These are phyloP conservation scores for Latheticus oryzae DNA, from an alignment of 2,888 invertebrate species.

Conservation along the genomic window DNA sequence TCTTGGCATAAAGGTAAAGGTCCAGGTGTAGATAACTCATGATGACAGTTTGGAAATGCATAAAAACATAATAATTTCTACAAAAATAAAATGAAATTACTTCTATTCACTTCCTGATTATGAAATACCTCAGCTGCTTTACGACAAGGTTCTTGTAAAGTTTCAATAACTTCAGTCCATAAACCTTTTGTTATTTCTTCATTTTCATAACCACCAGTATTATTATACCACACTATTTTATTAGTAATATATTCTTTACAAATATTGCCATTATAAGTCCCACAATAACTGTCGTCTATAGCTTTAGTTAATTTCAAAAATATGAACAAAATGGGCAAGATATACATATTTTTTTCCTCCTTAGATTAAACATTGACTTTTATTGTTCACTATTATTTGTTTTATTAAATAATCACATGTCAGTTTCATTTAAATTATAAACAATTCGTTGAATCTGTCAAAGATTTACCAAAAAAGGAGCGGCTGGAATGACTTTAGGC, in stretches of 20 bases:
- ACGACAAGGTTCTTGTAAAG: slow-evolving; percentile 84
- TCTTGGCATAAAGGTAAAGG: slow-evolving; percentile 90
- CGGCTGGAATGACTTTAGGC: slow-evolving; percentile 32
- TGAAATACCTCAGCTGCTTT: slow-evolving; percentile 82
- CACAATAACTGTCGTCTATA: slow-evolving; percentile 76
- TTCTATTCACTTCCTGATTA: slow-evolving; percentile 8
- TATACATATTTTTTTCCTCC: slow-evolving; percentile 36
- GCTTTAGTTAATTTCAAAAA: slow-evolving; percentile 28
- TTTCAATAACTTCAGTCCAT: slow-evolving; percentile 87
- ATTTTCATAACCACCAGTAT: slow-evolving; percentile 81
- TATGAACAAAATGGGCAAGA: slow-evolving; percentile 29
- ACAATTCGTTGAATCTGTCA: slow-evolving; percentile 40
- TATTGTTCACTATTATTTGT: slow-evolving; percentile 7
- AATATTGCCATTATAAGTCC: slow-evolving; percentile 83
- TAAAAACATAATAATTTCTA: slow-evolving; percentile 89
- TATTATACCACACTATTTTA: slow-evolving; percentile 71
- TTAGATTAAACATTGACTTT: slow-evolving; percentile 38
- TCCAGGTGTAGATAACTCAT: slow-evolving; percentile 77
- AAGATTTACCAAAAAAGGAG: slow-evolving; percentile 41
- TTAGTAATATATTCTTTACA: slow-evolving; percentile 67
- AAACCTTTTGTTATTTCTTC: slow-evolving; percentile 85
- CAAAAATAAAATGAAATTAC: slow-evolving; percentile 41
- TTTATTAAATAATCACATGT: slow-evolving; percentile 22
- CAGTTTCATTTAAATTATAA: slow-evolving; percentile 30
- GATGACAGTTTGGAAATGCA: slow-evolving; percentile 83